These are phyloP conservation scores for Melanotaenia nigrans DNA, from an alignment of 2,797 vertebrate species.

Conservation along the genomic window DNA sequence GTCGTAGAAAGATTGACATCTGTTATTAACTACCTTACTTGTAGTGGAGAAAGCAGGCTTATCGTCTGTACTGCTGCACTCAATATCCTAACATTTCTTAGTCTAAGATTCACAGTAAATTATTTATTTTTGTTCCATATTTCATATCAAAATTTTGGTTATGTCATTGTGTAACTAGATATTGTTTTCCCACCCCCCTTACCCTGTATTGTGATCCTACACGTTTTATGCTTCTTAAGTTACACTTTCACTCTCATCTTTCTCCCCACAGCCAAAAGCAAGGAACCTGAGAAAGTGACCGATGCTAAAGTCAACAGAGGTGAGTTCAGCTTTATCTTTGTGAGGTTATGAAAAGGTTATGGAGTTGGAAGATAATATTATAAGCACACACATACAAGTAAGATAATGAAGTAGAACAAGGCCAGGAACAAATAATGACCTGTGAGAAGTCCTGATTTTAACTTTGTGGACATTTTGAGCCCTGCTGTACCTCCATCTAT, in stretches of 20 bases:
- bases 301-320: constrained; percentile 90
- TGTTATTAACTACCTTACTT: neutral
- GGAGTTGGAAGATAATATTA: neutral
- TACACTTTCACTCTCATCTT: constrained; percentile 47
- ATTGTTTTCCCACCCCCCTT: constrained; percentile 1
- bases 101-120: constrained; percentile 4
- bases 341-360: constrained; percentile 8
- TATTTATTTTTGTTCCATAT: neutral
- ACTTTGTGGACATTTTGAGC: constrained; percentile 23
- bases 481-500: constrained; percentile 28
- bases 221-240: constrained; percentile 25
- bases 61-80: neutral
- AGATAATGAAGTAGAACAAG: too few species aligned
- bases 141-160: constrained; percentile 12
- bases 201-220: constrained; percentile 37
- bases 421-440: too few species aligned
- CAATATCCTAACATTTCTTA: constrained; percentile 14
- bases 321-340: constrained; percentile 72
- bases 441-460: neutral
- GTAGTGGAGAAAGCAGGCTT: constrained; percentile 1
- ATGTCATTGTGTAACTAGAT: constrained; percentile 31
- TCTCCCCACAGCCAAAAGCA: constrained; percentile 91
- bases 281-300: constrained; percentile 90
- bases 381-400: neutral
- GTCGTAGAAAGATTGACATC: neutral